Conservation (phyloP, 2,888 invertebrate genomes). For the Melanostoma scalare region DNA sequence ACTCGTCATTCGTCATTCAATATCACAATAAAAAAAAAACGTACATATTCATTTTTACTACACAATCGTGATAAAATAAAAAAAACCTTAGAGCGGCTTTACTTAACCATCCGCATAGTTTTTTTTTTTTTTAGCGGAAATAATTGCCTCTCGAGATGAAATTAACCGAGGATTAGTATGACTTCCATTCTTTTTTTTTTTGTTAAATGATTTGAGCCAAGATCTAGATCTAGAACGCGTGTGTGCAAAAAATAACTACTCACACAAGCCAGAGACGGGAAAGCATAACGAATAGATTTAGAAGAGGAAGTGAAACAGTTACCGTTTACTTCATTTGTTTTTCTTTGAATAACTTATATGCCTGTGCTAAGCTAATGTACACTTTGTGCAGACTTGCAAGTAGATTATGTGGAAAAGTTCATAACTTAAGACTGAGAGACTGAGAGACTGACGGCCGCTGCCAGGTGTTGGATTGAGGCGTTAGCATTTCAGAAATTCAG, state of each 20-base stretch:
- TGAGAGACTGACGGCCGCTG: not conserved
- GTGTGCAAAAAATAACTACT: conserved; percentile 36
- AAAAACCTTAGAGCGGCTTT: conserved; percentile 31
- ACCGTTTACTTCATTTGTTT: conserved; percentile 51
- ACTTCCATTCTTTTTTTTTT: conserved; percentile 3
- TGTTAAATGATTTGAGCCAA: conserved; percentile 6
- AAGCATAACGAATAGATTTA: conserved; percentile 13
- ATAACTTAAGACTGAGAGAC: conserved; percentile 11
- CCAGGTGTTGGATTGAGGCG: conserved; percentile 52
- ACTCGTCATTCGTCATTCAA: conserved; percentile 25
- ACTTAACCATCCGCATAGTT: conserved; percentile 64
- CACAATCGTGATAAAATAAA: conserved; percentile 10
- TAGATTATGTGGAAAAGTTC: conserved; percentile 26
- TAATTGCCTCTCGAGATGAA: conserved; percentile 63
- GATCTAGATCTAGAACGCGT: conserved; percentile 60
- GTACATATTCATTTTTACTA: not conserved
- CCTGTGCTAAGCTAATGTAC: conserved; percentile 6
- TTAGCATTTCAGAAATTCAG: conserved; percentile 48
- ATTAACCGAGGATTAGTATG: conserved; percentile 16
- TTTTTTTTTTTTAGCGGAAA: conserved; percentile 62
- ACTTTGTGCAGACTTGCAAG: conserved; percentile 13
- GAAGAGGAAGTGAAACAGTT: conserved; percentile 61
- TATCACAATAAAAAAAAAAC: conserved; percentile 21
- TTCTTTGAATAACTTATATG: conserved; percentile 6
- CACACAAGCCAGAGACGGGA: conserved; percentile 15